A percentile compares a stretch with the other conserved stretches of the same genome.
Conservation (phyloP, 2,797 vertebrate species). For the Pantherophis alleghaniensis region DNA sequence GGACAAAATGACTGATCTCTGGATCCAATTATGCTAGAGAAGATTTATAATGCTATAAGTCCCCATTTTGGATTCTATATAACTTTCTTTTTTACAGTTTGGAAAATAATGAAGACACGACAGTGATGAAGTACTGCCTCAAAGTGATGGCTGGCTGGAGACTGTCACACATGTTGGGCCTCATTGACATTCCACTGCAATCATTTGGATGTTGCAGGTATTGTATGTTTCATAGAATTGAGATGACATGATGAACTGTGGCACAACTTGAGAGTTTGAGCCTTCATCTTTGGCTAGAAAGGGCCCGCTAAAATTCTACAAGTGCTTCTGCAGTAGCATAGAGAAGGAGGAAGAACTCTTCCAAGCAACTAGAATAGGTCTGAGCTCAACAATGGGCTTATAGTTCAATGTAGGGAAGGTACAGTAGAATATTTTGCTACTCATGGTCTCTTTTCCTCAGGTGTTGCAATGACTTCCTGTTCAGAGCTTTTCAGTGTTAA, state of each 20-base stretch:
- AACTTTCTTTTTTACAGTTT: background rate
- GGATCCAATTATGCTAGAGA: background rate
- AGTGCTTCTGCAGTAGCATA: background rate
- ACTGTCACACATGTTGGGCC: background rate
- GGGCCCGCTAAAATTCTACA: background rate
- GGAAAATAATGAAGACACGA: background rate
- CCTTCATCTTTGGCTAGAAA: background rate
- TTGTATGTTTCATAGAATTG: background rate
- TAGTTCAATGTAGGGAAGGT: background rate
- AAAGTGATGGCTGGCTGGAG: background rate
- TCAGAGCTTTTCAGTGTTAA: background rate
- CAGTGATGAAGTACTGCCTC: background rate
- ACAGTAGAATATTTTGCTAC: background rate
- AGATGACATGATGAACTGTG: background rate
- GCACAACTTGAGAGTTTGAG: background rate
- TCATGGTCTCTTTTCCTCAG: background rate
- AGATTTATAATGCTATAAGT: background rate
- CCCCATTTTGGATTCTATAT: background rate
- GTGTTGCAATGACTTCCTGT: background rate
- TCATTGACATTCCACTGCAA: background rate
- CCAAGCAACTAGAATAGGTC: background rate
- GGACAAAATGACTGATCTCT: background rate
- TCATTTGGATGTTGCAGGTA: background rate
- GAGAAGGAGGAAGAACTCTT: background rate
- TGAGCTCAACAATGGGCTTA: background rate